phyloP scores from a whole-genome alignment of 1,140 invertebrate genomes.

The Nebria ingens region DNA sequence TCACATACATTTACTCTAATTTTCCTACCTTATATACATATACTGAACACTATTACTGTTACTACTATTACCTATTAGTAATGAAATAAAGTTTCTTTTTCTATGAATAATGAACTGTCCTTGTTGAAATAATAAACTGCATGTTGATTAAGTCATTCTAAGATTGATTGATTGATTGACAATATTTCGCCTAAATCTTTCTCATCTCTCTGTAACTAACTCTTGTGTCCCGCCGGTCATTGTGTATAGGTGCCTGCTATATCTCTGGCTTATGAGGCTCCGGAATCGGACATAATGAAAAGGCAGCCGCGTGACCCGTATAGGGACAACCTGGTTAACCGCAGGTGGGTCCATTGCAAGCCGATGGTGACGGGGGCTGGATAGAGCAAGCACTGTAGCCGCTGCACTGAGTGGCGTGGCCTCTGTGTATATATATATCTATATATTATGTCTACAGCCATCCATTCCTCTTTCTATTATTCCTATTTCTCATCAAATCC shows the following conservation, averaged over 20 bases:
- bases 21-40: too few species aligned
- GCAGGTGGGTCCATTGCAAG: conserved; percentile 54
- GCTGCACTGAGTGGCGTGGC: conserved; percentile 6
- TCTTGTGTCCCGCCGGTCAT: conserved; percentile 34
- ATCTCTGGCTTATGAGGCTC: conserved; percentile 92
- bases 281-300: conserved; percentile 97
- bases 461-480: not conserved
- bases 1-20: too few species aligned
- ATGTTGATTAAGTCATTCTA: too few species aligned
- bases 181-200: too few species aligned
- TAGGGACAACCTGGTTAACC: conserved; percentile 90
- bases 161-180: too few species aligned
- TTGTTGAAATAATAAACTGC: too few species aligned
- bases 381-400: conserved; percentile 14
- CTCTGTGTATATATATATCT: not conserved
- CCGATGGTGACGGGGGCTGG: conserved; percentile 24
- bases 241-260: conserved; percentile 83
- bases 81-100: too few species aligned
- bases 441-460: not conserved
- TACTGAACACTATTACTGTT: too few species aligned
- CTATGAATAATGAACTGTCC: too few species aligned
- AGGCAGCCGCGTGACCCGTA: conserved; percentile 86
- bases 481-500: not conserved
- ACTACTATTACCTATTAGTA: too few species aligned
- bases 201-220: too few species aligned